phyloP scores from a whole-genome alignment of 2,113 vertebrate species.

The Leiothrix lutea region DNA sequence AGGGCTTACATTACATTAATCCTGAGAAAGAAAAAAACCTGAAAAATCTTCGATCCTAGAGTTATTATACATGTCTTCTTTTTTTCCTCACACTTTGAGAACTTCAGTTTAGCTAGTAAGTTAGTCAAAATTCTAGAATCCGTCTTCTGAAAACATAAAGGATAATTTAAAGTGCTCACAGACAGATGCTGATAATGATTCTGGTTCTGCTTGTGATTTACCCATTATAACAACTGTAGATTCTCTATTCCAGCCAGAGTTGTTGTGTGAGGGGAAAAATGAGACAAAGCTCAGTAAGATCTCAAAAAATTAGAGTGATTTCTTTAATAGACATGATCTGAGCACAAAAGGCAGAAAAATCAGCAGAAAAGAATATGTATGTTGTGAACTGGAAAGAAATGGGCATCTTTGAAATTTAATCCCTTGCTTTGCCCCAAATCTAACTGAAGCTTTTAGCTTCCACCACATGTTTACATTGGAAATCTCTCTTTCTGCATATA shows the following conservation, averaged over 20 bases:
- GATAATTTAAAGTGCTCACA: neutral
- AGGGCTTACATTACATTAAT: neutral
- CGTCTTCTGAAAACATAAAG: neutral
- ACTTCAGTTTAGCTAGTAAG: neutral
- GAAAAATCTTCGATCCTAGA: neutral
- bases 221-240: neutral
- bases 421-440: slow-evolving; percentile 65
- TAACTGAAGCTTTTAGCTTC: slow-evolving; percentile 77
- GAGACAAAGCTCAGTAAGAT: slow-evolving; percentile 62
- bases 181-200: slow-evolving; percentile 3
- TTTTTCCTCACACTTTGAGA: neutral
- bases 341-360: slow-evolving; percentile 61
- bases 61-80: neutral
- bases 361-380: slow-evolving; percentile 60
- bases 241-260: slow-evolving; percentile 37
- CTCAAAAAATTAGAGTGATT: slow-evolving; percentile 46
- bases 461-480: slow-evolving; percentile 78
- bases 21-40: neutral
- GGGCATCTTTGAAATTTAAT: slow-evolving; percentile 77
- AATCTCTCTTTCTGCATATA: slow-evolving; percentile 76
- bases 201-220: slow-evolving; percentile 22
- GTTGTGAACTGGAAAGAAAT: slow-evolving; percentile 70
- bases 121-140: neutral
- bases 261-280: neutral
- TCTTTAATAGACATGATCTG: slow-evolving; percentile 52